phyloP scores from a whole-genome alignment of 1,140 invertebrate genomes.

The Goniozus legneri region DNA sequence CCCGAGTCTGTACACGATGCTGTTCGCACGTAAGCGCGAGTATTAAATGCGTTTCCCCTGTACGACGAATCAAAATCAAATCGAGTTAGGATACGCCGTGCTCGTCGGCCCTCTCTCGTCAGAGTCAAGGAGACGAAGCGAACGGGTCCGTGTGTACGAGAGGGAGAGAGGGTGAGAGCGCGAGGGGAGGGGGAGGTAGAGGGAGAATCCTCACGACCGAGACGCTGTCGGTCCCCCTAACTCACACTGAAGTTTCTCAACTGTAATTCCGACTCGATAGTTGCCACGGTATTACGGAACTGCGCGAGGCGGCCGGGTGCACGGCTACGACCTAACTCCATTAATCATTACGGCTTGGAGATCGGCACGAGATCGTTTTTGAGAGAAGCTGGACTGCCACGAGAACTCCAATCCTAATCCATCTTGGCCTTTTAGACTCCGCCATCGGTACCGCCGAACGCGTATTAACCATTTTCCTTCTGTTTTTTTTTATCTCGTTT shows the following conservation, averaged over 20 bases:
- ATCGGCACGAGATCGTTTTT: too few relatives aligned
- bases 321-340: not conserved
- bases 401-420: too few relatives aligned
- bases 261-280: slow-evolving; percentile 10
- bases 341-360: not conserved
- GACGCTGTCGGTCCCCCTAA: not conserved
- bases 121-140: not conserved
- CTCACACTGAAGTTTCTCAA: slow-evolving; percentile 3
- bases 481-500: too few relatives aligned
- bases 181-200: not conserved
- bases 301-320: too few relatives aligned
- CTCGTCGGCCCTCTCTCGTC: too few relatives aligned
- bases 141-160: not conserved
- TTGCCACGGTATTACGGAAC: slow-evolving; percentile 1
- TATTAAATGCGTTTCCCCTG: not conserved
- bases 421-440: too few relatives aligned
- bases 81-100: not conserved
- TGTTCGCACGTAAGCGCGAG: not conserved
- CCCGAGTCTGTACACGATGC: not conserved
- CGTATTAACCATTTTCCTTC: too few relatives aligned
- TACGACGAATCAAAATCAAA: slow-evolving; percentile 2
- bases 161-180: not conserved
- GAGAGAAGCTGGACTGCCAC: not conserved
- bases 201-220: not conserved
- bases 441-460: too few relatives aligned